Evolutionary conservation across 2,113 vertebrate species (phyloP).

Genomic region (Chaenogobius annularis): DNA sequence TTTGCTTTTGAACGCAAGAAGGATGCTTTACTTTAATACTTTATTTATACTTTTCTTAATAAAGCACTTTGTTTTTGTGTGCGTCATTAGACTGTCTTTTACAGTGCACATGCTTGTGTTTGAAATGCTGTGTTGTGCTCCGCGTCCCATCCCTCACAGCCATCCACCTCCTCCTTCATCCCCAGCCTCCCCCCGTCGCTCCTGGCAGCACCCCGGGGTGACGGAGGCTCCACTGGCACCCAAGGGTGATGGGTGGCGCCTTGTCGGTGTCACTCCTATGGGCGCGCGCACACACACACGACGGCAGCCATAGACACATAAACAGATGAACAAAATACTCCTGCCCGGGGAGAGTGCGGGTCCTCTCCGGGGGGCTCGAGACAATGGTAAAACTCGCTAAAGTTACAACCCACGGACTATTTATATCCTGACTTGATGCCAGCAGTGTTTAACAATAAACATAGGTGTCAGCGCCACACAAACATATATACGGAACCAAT

Average conservation of each 20-base stretch:
- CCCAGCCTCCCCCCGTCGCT: constrained; percentile 34
- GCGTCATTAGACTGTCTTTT: background rate
- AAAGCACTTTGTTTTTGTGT: too few relatives aligned
- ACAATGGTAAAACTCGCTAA: constrained; percentile 2
- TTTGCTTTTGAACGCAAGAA: too few relatives aligned
- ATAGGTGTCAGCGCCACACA: background rate
- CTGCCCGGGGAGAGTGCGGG: background rate
- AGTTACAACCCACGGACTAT: background rate
- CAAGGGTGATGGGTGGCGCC: constrained; percentile 25
- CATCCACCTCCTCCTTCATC: background rate
- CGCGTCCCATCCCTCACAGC: constrained; percentile 40
- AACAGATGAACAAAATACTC: background rate
- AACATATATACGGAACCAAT: background rate
- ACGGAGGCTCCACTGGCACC: constrained; percentile 40
- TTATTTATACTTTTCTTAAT: too few relatives aligned
- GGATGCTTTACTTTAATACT: too few relatives aligned
- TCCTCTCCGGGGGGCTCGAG: background rate
- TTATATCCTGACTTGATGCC: background rate
- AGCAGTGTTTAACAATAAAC: background rate
- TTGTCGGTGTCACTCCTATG: background rate
- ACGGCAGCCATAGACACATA: background rate
- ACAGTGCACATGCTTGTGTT: constrained; percentile 3
- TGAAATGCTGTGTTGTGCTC: constrained; percentile 27
- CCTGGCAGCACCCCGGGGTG: constrained; percentile 63
- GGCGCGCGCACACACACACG: background rate